Conservation (phyloP, 2,888 invertebrate genomes). For the Xanthorhoe spadicearia region DNA sequence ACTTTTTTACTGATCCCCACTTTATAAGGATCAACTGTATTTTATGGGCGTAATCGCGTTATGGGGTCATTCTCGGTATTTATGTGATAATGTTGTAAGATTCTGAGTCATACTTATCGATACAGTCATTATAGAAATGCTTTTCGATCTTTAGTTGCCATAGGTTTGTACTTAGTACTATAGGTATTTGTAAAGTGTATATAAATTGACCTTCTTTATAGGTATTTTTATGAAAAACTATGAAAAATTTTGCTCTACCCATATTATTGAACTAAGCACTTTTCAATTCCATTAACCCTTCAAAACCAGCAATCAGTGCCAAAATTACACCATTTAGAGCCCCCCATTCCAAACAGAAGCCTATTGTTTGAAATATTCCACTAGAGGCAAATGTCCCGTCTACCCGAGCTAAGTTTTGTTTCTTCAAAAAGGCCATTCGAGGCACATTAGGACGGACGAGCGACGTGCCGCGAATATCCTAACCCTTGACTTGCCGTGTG, state of each 20-base stretch:
- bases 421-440: slow-evolving; percentile 62
- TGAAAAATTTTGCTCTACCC: not conserved
- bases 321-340: slow-evolving; percentile 30
- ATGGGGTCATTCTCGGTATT: slow-evolving; percentile 34
- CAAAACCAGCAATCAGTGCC: slow-evolving; percentile 29
- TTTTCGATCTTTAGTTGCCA: not conserved
- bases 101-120: slow-evolving; percentile 23
- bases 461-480: slow-evolving; percentile 60
- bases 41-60: slow-evolving; percentile 49
- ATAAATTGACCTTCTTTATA: not conserved
- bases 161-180: too few relatives aligned
- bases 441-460: slow-evolving; percentile 60
- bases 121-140: not conserved
- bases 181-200: not conserved
- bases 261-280: slow-evolving; percentile 10
- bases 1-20: slow-evolving; percentile 44
- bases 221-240: not conserved
- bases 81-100: slow-evolving; percentile 27
- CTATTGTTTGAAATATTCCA: slow-evolving; percentile 42
- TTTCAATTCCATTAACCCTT: slow-evolving; percentile 27
- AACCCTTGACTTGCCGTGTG: slow-evolving; percentile 40
- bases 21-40: slow-evolving; percentile 49
- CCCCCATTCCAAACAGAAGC: slow-evolving; percentile 28
- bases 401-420: slow-evolving; percentile 58
- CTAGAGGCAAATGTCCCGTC: slow-evolving; percentile 39